A percentile compares a stretch with the other conserved stretches of the same genome.
These are phyloP conservation scores for Tenthredo notha DNA, from an alignment of 2,888 invertebrate species.

Conservation along the genomic window DNA sequence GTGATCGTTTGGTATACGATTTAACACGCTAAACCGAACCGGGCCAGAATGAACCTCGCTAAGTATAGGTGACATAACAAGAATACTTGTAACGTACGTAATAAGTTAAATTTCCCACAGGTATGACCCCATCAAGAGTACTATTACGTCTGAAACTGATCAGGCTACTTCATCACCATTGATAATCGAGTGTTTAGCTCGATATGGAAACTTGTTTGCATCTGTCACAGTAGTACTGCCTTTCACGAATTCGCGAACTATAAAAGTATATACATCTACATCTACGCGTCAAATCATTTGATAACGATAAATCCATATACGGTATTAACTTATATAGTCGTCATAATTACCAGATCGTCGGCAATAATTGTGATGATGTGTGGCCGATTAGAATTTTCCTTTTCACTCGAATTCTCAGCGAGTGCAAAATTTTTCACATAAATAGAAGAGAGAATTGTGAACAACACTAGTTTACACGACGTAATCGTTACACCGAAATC, in stretches of 20 bases:
- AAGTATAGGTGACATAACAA: too few species aligned
- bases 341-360: conserved; percentile 79
- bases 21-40: too few species aligned
- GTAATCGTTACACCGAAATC: not conserved
- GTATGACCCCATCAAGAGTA: not conserved
- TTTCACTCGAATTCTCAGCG: not conserved
- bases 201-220: not conserved
- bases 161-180: not conserved
- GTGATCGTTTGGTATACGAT: too few species aligned
- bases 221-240: not conserved
- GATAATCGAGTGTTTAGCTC: not conserved
- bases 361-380: conserved; percentile 81
- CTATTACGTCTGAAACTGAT: not conserved
- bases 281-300: not conserved
- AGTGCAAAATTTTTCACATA: not conserved
- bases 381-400: conserved; percentile 66
- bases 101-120: not conserved
- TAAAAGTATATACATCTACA: not conserved
- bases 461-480: not conserved
- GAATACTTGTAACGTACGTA: not conserved
- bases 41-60: too few species aligned
- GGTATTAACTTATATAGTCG: not conserved
- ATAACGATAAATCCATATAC: not conserved
- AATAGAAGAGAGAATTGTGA: not conserved
- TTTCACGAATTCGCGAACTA: not conserved